Evolutionary conservation across 2,797 vertebrate genomes (phyloP).

Genomic region (Lepilemur septentrionalis): DNA sequence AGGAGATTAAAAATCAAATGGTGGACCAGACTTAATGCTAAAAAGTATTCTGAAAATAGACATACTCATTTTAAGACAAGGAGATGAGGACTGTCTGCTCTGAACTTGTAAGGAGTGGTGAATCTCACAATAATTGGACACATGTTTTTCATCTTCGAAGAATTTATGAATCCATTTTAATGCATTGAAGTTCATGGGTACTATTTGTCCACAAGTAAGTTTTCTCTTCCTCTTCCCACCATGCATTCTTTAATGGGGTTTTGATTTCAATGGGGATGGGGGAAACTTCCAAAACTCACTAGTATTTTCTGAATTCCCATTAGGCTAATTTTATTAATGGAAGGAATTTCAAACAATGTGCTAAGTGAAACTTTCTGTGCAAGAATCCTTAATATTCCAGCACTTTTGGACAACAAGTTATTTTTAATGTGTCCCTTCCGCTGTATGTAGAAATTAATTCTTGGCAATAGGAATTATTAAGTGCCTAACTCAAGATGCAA

Average conservation of each 20-base stretch:
- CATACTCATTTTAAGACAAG: conserved; percentile 65
- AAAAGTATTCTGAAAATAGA: conserved; percentile 73
- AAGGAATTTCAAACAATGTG: conserved; percentile 46
- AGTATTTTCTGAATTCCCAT: conserved; percentile 61
- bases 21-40: conserved; percentile 61
- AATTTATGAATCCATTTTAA: conserved; percentile 66
- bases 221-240: conserved; percentile 15
- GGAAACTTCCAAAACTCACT: conserved; percentile 36
- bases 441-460: conserved; percentile 40
- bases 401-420: conserved; percentile 42
- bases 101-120: conserved; percentile 41
- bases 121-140: conserved; percentile 69
- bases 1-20: conserved; percentile 74
- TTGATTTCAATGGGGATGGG: conserved; percentile 42
- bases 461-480: conserved; percentile 48
- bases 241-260: conserved; percentile 47
- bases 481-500: conserved; percentile 31
- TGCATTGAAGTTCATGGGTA: conserved; percentile 53
- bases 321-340: conserved; percentile 35
- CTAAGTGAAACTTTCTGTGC: conserved; percentile 60
- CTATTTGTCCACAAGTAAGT: conserved; percentile 72
- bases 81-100: conserved; percentile 60
- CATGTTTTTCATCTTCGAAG: conserved; percentile 70
- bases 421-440: conserved; percentile 49
- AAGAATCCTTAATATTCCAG: conserved; percentile 50